These are phyloP conservation scores for Lysandra bellargus DNA, from an alignment of 2,888 invertebrate genomes.

Conservation along the genomic window DNA sequence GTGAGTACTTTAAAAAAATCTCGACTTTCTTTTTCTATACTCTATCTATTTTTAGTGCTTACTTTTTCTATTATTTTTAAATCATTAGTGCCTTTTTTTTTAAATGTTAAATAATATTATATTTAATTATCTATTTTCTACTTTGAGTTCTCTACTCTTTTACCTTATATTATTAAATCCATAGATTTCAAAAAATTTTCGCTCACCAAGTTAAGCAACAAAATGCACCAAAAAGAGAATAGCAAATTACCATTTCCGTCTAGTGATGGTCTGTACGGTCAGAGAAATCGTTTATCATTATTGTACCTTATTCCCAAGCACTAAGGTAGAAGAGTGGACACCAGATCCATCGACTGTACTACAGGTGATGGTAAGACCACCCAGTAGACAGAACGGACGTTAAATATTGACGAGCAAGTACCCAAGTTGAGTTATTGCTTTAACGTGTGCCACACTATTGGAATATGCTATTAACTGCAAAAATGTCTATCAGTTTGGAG, in stretches of 20 bases:
- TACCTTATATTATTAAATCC: neutral
- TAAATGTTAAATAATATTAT: no score
- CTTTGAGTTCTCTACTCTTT: no score
- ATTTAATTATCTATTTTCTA: no score
- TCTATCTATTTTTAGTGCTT: no score
- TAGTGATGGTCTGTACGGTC: neutral
- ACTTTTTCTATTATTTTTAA: no score
- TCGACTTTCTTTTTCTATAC: no score
- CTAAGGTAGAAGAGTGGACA: neutral
- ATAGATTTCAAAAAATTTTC: neutral
- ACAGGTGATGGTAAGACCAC: constrained; percentile 5
- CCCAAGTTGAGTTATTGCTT: neutral
- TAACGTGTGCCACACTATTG: neutral
- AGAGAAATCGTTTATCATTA: neutral
- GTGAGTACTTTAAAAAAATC: no score
- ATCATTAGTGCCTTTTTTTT: no score
- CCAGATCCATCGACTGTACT: neutral
- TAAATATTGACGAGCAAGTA: neutral
- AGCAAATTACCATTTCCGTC: neutral
- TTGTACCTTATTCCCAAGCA: neutral
- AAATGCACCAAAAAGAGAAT: neutral
- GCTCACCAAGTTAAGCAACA: neutral
- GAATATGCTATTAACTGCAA: constrained; percentile 1
- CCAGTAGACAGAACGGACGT: constrained; percentile 3
- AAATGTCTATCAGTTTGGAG: no score